A percentile compares a stretch with the other conserved stretches of the same genome.
Conservation (phyloP, 2,797 vertebrate genomes). For the Zenarchopterus dispar region DNA sequence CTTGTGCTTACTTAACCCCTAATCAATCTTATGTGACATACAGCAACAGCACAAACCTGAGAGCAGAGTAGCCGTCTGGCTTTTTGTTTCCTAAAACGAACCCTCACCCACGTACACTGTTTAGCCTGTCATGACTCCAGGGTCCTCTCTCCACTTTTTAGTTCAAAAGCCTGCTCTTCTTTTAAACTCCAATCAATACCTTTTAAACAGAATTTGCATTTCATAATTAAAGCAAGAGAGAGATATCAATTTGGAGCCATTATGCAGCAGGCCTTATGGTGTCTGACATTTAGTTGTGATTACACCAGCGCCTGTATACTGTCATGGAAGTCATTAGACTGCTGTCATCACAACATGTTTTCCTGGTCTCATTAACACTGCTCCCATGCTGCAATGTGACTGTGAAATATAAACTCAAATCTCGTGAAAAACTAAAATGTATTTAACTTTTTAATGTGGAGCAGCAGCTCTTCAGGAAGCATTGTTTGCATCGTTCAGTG, state of each 20-base stretch:
- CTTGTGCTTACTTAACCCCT: conserved; percentile 46
- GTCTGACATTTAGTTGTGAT: conserved; percentile 85
- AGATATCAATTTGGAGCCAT: conserved; percentile 82
- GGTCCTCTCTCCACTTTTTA: conserved; percentile 64
- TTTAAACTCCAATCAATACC: conserved; percentile 83
- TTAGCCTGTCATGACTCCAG: conserved; percentile 56
- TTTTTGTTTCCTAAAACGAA: conserved; percentile 37
- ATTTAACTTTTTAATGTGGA: not conserved
- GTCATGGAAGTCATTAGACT: conserved; percentile 83
- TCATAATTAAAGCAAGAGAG: conserved; percentile 83
- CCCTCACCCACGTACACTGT: conserved; percentile 32
- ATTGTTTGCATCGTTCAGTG: not conserved
- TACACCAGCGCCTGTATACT: conserved; percentile 80
- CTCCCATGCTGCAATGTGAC: conserved; percentile 49
- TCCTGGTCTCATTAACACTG: conserved; percentile 74
- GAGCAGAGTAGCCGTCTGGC: conserved; percentile 2
- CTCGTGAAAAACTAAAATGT: not conserved
- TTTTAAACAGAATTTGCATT: conserved; percentile 81
- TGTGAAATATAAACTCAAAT: conserved; percentile 12
- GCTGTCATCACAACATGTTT: conserved; percentile 84
- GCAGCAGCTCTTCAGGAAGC: not conserved
- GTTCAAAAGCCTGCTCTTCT: conserved; percentile 72
- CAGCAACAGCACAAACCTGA: conserved; percentile 11
- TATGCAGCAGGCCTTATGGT: conserved; percentile 82
- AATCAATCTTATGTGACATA: conserved; percentile 24